Evolutionary conservation across 2,888 invertebrate species (phyloP).

Genomic region (Torymus auratus): DNA sequence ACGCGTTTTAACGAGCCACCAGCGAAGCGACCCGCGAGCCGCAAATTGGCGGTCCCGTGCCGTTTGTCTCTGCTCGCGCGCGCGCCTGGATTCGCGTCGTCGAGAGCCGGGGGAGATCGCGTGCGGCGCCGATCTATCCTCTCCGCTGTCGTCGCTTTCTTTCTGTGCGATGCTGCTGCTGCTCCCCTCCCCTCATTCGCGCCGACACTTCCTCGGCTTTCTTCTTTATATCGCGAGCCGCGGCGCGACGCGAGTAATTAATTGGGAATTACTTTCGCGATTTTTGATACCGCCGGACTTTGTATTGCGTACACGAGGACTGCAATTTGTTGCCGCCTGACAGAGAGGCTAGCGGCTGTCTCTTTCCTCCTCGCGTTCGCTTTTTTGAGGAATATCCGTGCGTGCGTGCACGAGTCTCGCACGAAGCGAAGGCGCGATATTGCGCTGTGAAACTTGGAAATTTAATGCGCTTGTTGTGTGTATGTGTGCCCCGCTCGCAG

Average conservation of each 20-base stretch:
- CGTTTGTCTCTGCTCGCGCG: constrained; percentile 37
- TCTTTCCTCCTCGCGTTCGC: not conserved
- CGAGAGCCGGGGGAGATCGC: constrained; percentile 24
- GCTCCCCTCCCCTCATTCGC: not conserved
- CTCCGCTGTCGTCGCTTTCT: not conserved
- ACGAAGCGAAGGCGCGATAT: no score
- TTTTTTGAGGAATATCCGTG: constrained; percentile 3
- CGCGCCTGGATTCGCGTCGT: constrained; percentile 20
- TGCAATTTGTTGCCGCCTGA: constrained; percentile 29
- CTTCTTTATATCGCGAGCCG: constrained; percentile 6
- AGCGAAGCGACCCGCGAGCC: constrained; percentile 48
- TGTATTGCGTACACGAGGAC: not conserved
- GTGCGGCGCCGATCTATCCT: constrained; percentile 52
- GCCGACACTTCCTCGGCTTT: constrained; percentile 14
- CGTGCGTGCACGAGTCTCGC: not conserved
- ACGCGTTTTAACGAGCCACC: constrained; percentile 55
- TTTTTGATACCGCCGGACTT: constrained; percentile 36
- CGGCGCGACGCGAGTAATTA: constrained; percentile 33
- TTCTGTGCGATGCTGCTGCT: not conserved
- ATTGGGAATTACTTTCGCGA: constrained; percentile 49
- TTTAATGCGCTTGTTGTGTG: constrained; percentile 10
- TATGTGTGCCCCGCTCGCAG: not conserved
- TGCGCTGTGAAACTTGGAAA: not conserved
- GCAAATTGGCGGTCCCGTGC: constrained; percentile 41
- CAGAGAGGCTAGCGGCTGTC: not conserved